Evolutionary conservation across 2,797 vertebrate species (phyloP).

Genomic region (Gymnodraco acuticeps): DNA sequence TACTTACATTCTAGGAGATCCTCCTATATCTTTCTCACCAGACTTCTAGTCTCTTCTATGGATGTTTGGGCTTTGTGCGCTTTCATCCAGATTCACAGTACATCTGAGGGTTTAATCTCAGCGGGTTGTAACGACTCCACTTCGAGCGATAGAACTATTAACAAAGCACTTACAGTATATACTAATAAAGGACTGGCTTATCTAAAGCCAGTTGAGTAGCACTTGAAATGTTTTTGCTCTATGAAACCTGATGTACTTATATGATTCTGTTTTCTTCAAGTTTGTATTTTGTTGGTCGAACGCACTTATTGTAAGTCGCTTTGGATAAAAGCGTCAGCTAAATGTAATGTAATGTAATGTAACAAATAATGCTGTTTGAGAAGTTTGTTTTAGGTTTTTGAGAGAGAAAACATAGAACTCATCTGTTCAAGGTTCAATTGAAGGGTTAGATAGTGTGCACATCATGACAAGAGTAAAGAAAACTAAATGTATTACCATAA

Average conservation of each 20-base stretch:
- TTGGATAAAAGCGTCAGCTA: too few relatives aligned
- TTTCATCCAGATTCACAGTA: neutral
- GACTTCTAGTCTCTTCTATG: neutral
- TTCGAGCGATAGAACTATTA: too few relatives aligned
- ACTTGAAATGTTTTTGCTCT: too few relatives aligned
- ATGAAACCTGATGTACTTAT: too few relatives aligned
- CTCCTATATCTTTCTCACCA: neutral
- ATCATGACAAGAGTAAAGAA: neutral
- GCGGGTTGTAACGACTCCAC: neutral
- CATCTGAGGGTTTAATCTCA: neutral
- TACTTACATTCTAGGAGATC: neutral
- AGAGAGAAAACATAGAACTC: neutral
- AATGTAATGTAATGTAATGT: too few relatives aligned
- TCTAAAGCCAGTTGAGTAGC: too few relatives aligned
- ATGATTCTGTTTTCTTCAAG: too few relatives aligned
- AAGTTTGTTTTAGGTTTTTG: neutral
- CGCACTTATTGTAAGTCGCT: too few relatives aligned
- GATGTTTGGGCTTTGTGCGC: neutral
- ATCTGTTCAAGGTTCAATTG: neutral
- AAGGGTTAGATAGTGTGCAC: neutral
- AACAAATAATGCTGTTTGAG: slow-evolving; percentile 4
- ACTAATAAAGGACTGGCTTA: too few relatives aligned
- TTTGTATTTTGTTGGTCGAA: too few relatives aligned
- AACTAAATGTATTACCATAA: neutral
- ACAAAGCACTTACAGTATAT: too few relatives aligned